phyloP scores from a whole-genome alignment of 2,888 invertebrate genomes.

The Apeira syringaria region DNA sequence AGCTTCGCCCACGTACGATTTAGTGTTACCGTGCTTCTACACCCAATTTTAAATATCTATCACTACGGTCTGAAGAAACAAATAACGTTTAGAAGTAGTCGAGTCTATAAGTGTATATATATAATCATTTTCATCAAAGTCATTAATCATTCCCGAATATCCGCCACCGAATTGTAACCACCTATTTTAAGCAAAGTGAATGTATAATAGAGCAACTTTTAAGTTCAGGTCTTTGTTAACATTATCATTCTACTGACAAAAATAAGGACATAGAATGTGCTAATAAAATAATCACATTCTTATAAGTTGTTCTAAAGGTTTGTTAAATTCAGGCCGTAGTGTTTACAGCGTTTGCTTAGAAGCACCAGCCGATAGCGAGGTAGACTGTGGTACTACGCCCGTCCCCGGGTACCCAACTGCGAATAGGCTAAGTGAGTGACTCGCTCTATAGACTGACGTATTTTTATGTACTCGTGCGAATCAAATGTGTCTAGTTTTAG shows the following conservation, averaged over 20 bases:
- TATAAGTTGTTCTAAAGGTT: neutral
- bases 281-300: no score
- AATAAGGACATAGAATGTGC: no score
- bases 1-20: conserved; percentile 9
- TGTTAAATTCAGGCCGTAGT: conserved; percentile 10
- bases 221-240: no score
- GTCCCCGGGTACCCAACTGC: conserved; percentile 63
- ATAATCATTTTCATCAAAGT: conserved; percentile 13
- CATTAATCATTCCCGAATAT: conserved; percentile 22
- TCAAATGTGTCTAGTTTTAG: conserved; percentile 69
- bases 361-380: conserved; percentile 24
- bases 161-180: conserved; percentile 23
- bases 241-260: no score
- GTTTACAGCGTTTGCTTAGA: conserved; percentile 15
- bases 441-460: conserved; percentile 76
- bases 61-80: conserved; percentile 6
- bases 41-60: conserved; percentile 5
- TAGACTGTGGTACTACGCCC: conserved; percentile 35
- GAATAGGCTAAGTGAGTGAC: conserved; percentile 68
- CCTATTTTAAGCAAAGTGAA: conserved; percentile 17
- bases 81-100: neutral
- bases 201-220: no score
- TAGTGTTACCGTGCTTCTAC: conserved; percentile 16
- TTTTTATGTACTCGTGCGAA: conserved; percentile 76
- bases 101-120: conserved; percentile 1